phyloP scores from a whole-genome alignment of 2,888 invertebrate species.

The Barypeithes pellucidus region DNA sequence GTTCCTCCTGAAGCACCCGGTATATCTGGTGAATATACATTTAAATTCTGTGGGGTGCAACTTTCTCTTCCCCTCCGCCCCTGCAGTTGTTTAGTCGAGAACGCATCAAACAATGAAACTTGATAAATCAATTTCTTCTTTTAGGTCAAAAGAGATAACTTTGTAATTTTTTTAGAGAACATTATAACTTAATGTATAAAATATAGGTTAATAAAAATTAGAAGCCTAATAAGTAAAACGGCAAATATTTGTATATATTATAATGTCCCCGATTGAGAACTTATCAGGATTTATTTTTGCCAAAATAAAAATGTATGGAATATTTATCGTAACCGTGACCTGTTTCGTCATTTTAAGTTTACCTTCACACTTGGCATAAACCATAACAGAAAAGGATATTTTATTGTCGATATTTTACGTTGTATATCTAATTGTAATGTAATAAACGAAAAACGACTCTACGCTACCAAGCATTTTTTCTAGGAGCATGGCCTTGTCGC shows the following conservation, averaged over 20 bases:
- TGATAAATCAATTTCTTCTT: neutral
- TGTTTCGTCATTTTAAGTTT: neutral
- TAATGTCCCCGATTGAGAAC: constrained; percentile 13
- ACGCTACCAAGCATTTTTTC: too few species aligned
- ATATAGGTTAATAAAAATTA: neutral
- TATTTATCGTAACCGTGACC: constrained; percentile 19
- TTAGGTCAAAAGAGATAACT: constrained; percentile 17
- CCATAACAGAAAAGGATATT: neutral
- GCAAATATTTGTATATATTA: constrained; percentile 17
- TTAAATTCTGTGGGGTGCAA: too few species aligned
- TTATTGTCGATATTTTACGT: neutral
- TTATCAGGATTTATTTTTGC: constrained; percentile 1
- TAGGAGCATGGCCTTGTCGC: too few species aligned
- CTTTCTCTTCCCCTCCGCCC: too few species aligned
- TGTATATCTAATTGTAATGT: neutral
- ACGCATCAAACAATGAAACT: neutral
- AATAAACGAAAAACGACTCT: too few species aligned
- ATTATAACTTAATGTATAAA: constrained; percentile 1
- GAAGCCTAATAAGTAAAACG: neutral
- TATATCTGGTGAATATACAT: too few species aligned
- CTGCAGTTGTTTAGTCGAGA: neutral
- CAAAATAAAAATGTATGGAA: constrained; percentile 20
- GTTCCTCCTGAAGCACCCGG: too few species aligned
- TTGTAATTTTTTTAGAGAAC: neutral
- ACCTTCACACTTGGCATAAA: constrained; percentile 8